Evolutionary conservation across 2,113 vertebrate genomes (phyloP).

Genomic region (Mustelus asterias): DNA sequence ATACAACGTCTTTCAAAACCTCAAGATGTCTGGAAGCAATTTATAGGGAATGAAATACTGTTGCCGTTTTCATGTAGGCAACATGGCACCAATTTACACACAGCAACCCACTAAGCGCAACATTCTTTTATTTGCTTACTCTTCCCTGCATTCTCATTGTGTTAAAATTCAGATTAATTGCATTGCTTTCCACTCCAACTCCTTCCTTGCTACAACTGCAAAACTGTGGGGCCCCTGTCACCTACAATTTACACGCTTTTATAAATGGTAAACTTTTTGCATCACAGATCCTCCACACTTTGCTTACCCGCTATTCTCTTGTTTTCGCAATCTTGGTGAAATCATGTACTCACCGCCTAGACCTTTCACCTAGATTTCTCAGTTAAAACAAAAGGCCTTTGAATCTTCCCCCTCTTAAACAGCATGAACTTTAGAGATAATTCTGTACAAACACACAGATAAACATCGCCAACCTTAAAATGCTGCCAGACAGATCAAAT

Average conservation of each 20-base stretch:
- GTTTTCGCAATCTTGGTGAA: neutral
- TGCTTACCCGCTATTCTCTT: neutral
- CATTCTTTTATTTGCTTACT: neutral
- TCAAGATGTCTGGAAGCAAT: neutral
- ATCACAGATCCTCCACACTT: neutral
- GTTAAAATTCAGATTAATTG: neutral
- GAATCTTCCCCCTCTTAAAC: neutral
- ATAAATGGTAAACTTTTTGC: neutral
- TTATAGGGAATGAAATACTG: neutral
- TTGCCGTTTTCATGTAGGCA: neutral
- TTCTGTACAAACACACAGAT: neutral
- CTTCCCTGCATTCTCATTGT: neutral
- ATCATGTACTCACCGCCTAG: neutral
- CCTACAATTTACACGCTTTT: neutral
- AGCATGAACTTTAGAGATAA: neutral
- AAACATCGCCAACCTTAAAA: neutral
- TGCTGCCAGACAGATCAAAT: neutral
- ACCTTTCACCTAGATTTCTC: neutral
- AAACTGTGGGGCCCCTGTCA: neutral
- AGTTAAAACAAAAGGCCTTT: neutral
- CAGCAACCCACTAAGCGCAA: neutral
- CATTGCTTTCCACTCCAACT: neutral
- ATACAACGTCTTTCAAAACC: neutral
- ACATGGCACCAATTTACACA: neutral
- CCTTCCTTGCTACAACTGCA: neutral